Conservation (phyloP, 2,888 invertebrate species). For the Eristalinus aeneus region DNA sequence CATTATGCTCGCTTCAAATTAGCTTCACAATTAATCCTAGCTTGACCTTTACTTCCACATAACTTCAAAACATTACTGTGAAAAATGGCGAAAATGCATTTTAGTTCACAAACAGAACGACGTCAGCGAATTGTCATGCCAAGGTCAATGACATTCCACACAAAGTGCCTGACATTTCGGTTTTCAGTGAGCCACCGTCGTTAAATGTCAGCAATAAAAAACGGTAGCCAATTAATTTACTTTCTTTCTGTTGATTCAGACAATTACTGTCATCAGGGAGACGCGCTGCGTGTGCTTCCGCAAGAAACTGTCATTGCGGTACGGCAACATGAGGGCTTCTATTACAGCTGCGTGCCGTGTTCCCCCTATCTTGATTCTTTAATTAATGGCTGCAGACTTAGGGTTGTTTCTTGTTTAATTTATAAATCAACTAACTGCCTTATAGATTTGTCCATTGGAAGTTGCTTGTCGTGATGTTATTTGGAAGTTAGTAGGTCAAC, state of each 20-base stretch:
- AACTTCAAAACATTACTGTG: no score
- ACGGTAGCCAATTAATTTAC: background rate
- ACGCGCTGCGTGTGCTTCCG: background rate
- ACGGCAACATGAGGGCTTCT: background rate
- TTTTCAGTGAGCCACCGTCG: background rate
- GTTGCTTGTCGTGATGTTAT: no score
- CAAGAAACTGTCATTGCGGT: background rate
- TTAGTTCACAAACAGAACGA: no score
- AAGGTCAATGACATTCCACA: no score
- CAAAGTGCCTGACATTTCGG: no score
- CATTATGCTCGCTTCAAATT: background rate
- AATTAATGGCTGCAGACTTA: no score
- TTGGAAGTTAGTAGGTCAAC: no score
- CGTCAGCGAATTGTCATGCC: background rate
- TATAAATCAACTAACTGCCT: no score
- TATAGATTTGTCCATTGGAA: no score
- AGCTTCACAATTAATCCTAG: background rate
- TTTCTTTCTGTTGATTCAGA: background rate
- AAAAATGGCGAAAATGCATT: no score
- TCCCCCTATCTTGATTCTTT: background rate
- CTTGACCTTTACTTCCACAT: background rate
- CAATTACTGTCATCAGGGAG: background rate
- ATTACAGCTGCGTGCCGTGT: background rate
- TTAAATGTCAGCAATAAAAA: background rate
- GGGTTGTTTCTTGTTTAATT: no score